Conservation (phyloP, 1,140 invertebrate species). For the Pachyrhynchus sulphureomaculatus region DNA sequence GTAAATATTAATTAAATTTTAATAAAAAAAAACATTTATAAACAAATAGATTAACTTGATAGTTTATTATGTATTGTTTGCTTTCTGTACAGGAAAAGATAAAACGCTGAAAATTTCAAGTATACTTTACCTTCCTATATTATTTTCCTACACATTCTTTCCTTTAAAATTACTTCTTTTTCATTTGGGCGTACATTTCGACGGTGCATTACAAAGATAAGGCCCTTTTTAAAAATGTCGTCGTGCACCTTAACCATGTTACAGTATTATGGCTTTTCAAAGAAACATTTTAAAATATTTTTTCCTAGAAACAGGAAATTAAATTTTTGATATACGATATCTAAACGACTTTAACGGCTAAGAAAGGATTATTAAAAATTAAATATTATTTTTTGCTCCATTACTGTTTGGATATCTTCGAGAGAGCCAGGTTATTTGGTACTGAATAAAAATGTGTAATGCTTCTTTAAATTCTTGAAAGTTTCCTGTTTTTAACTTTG, state of each 20-base stretch:
- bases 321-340: slow-evolving; percentile 34
- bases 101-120: no score
- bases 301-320: slow-evolving; percentile 32
- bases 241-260: slow-evolving; percentile 25
- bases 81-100: no score
- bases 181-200: slow-evolving; percentile 10
- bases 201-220: slow-evolving; percentile 23
- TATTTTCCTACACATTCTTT: not conserved
- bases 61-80: no score
- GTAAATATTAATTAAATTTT: no score
- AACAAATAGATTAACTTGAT: no score
- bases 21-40: no score
- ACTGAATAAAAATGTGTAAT: no score
- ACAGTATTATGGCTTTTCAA: slow-evolving; percentile 31
- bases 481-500: no score
- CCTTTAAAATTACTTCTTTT: not conserved
- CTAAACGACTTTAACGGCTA: slow-evolving; percentile 36
- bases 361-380: slow-evolving; percentile 31
- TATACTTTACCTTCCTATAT: no score
- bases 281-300: slow-evolving; percentile 30
- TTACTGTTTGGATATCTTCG: no score
- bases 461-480: no score
- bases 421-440: no score
- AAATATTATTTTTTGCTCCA: slow-evolving; percentile 21
- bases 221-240: slow-evolving; percentile 22